Base-by-base conservation (phyloP, 2,888 invertebrate species). In the Chaetogeoica ovagalla region DNA sequence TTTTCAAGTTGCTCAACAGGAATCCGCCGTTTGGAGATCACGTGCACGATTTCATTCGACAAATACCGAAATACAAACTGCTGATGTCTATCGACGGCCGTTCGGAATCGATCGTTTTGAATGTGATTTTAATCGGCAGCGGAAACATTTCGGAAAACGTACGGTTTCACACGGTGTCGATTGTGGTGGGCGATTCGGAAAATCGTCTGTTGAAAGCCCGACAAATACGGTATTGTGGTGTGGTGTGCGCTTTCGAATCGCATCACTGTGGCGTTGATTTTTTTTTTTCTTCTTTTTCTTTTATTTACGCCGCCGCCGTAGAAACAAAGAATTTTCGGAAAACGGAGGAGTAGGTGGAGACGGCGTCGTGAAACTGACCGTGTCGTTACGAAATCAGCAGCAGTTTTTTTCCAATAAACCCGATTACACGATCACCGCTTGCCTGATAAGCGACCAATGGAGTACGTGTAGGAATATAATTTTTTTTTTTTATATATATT, bases 11-110 rank as follows among this genome's bases (percentile, higher is more conserved):
- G 2, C 57, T 76, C 23, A 57, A 91, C 85, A 89, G 91, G 85
- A 90, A 91, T 63, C 90, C 93, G 19, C 93, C 93, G 66, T 90
- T 91, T 83, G 94, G 94, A 6, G 91, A 91, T 85, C 86, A 89
- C 65, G 85, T 94, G 5, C 88, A 89, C 63, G 90, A 91, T n/a
- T 82, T 82, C 59, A 65, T 82, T 55, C 48, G 17, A 59, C 71
- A 71, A 23, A 71, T 79, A 63, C 79, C 79, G 57, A 79, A 48
- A 43, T 79, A 79, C 43, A 71, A 71, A 71, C 43, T 79, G 37
- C 11, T 3, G 2, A 5, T 43, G 19, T 71, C 7, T 11, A 71
- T 62, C 57, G 39, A 79, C 17, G 4, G 43, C 43, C 19, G 11
- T 65, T 71, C 19, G 19, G 39, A 71, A 48, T n/a, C 23, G 30